Conservation (phyloP, 2,888 invertebrate species). For the Herminia tarsipennalis region DNA sequence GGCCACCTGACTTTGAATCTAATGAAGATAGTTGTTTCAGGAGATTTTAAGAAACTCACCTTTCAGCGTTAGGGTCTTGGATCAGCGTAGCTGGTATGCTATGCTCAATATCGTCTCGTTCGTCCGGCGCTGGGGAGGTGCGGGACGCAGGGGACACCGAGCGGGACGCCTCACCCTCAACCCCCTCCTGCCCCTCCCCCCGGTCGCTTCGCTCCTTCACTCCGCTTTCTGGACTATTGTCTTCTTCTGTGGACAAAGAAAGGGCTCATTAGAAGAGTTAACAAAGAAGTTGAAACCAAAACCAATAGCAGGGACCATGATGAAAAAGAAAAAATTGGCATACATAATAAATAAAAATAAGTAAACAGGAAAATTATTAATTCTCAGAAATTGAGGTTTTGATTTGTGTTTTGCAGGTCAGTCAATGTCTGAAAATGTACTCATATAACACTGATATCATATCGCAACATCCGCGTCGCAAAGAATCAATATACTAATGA, state of each 20-base stretch:
- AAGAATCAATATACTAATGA: constrained; percentile 1
- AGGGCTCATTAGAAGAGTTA: constrained; percentile 11
- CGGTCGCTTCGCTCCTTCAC: constrained; percentile 82
- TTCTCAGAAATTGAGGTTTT: no score
- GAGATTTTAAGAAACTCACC: constrained; percentile 49
- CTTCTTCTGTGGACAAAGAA: constrained; percentile 82
- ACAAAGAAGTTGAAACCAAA: no score
- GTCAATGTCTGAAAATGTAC: not conserved
- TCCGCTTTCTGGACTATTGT: constrained; percentile 86
- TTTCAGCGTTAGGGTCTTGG: constrained; percentile 82
- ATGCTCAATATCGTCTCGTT: constrained; percentile 83
- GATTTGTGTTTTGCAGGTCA: no score
- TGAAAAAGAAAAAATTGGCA: no score
- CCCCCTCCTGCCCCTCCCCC: constrained; percentile 78
- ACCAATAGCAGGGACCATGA: no score
- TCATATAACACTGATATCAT: not conserved
- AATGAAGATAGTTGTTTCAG: not conserved
- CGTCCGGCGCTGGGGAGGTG: constrained; percentile 71
- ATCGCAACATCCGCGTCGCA: not conserved
- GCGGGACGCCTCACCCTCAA: constrained; percentile 76
- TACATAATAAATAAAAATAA: no score
- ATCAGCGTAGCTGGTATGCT: constrained; percentile 84
- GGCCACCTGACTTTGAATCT: no score
- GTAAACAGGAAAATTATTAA: no score
- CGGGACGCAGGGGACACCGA: constrained; percentile 69